These are phyloP conservation scores for Heterotis niloticus DNA, from an alignment of 2,113 vertebrate genomes.

Conservation along the genomic window DNA sequence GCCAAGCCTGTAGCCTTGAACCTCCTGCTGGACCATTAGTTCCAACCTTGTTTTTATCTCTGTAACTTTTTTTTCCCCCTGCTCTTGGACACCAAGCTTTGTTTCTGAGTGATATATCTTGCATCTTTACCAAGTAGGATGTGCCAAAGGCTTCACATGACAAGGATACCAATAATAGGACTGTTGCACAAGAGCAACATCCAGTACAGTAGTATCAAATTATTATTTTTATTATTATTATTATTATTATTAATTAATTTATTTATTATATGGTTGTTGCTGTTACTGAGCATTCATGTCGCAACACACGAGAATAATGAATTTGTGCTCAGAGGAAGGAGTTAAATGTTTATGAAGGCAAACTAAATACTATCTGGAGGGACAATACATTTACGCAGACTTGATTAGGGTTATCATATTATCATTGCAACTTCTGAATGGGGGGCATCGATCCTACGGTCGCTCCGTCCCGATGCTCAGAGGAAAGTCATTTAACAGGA, in stretches of 20 bases:
- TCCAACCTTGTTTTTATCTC: not conserved
- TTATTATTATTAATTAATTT: no score
- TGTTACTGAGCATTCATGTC: no score
- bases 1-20: no score
- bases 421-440: conserved; percentile 10
- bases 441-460: conserved; percentile 25
- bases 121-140: not conserved
- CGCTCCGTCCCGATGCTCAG: conserved; percentile 34
- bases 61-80: not conserved
- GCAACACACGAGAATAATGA: not conserved
- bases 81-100: not conserved
- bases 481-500: conserved; percentile 48
- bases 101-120: not conserved
- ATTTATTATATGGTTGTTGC: no score
- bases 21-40: no score
- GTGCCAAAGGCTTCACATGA: not conserved
- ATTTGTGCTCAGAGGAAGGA: not conserved
- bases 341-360: not conserved
- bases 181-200: not conserved
- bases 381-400: not conserved
- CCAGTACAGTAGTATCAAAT: not conserved
- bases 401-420: conserved; percentile 30
- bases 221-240: no score
- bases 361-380: conserved; percentile 7
- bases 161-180: not conserved